These are phyloP conservation scores for Lycocerus yunnanus DNA, from an alignment of 2,888 invertebrate species.

Conservation along the genomic window DNA sequence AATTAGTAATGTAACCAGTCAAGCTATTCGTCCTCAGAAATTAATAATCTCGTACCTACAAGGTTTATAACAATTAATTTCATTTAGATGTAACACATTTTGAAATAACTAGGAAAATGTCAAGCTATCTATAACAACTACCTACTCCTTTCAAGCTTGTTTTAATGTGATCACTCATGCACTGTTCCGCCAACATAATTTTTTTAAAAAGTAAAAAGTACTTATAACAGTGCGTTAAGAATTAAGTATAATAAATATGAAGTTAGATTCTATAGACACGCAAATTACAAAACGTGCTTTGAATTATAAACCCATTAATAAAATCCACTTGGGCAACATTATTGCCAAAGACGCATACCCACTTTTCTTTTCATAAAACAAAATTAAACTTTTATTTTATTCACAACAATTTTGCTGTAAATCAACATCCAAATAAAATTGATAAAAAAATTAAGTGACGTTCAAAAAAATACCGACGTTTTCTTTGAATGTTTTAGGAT, in stretches of 20 bases:
- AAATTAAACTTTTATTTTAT: neutral
- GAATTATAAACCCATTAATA: neutral
- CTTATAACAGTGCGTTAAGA: neutral
- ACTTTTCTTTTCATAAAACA: neutral
- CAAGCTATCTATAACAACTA: neutral
- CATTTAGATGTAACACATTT: neutral
- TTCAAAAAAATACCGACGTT: neutral
- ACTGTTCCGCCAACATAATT: slow-evolving; percentile 17
- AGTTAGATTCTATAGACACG: neutral
- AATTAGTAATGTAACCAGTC: neutral
- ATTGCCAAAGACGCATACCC: neutral
- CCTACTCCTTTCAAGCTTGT: slow-evolving; percentile 4
- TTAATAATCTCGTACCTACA: neutral
- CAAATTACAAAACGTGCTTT: neutral
- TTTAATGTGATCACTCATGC: slow-evolving; percentile 17
- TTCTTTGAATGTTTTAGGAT: slow-evolving; percentile 20
- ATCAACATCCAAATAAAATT: neutral
- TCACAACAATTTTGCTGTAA: neutral
- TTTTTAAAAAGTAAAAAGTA: slow-evolving; percentile 1
- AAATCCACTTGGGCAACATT: neutral
- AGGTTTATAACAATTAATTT: neutral
- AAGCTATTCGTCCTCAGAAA: neutral
- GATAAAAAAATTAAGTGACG: neutral
- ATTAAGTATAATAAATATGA: neutral
- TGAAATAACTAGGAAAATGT: slow-evolving; percentile 11